Base-by-base conservation (phyloP, 2,888 invertebrate genomes). In the Drosophila emarginata region DNA sequence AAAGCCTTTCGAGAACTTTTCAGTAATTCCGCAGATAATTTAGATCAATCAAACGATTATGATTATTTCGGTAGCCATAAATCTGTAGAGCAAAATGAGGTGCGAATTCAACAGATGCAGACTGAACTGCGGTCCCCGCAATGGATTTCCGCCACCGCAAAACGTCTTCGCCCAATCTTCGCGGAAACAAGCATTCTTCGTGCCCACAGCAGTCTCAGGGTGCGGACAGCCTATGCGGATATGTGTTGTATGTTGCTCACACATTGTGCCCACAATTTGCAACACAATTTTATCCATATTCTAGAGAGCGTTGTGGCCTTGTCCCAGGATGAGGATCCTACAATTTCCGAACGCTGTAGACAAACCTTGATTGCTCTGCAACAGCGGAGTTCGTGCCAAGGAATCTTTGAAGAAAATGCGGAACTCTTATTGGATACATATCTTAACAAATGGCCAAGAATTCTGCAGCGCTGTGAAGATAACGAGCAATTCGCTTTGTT, bases 271-370 rank as follows among this genome's bases (percentile, higher is more conserved):
- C 94, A 95, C 67, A 94, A 95, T 70, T 93, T 96, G 92, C 93
- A 93, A 18, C 91, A 92, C 0, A 94, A 94, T 58, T 92, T 94
- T 54, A 91, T 93, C n/a, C 91, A 93, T 71, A 92, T 95, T 6
- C 90, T 96, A 2, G 96, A 96, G 90, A 93, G 95, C 36, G 90
- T 96, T 6, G 93, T 96, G 72, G 93, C 94, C 0, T 91, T 96
- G 28, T 93, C 95, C 0, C 94, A 95, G 88, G 96, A 96, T 91
- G 93, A 93, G 15, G 93, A 94, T 7, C 92, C 93, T 70, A 80
- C 89, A 0, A 94, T 96, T 12, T 86, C 93, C 12, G 72, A 82
- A 4, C 80, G 88, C 58, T 93, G 94, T 73, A 88, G 82, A 18
- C 57, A 89, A 87, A 70, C 86, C 92, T 4, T 90, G 89, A 18